Base-by-base conservation (phyloP, 1,140 invertebrate species). In the Radopholus similis region DNA sequence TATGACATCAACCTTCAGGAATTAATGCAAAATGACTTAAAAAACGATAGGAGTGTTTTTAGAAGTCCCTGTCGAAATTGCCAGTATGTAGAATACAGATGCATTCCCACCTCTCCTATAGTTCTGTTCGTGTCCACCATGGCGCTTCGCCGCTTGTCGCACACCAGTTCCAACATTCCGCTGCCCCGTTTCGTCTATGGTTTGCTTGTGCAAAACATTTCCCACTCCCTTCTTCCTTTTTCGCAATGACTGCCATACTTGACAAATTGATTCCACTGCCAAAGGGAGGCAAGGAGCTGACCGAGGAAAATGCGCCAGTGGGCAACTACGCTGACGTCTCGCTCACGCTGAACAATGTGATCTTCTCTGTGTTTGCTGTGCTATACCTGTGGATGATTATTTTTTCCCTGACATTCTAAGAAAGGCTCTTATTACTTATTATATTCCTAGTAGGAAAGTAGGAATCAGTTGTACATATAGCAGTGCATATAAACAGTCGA, bases 111-210 rank as follows among this genome's bases (percentile, higher is more conserved):
- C n/a, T n/a, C n/a, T n/a, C n/a, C n/a, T n/a, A n/a, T n/a, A n/a
- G n/a, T 82, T 34, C 64, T 81, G 9, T 80, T 81, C 60, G 28
- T 81, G 8, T 35, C 58, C 13, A 74, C 64, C n/a, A 56, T 81
- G 5, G 54, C 75, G 2, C 66, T 81, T 3, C 66, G 80, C 23
- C 47, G 66, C 51, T 44, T 82, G 15, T 66, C 78, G 15, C 64
- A 71, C 26, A 68, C 78, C 9, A 70, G 64, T 18, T 66, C 68
- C n/a, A 71, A 75, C 18, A 75, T 81, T 64, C 79, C 79, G 58
- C 78, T 80, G n/a, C 79, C 79, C 11, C 75, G 80, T 64, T 54
- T 42, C 15, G 42, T 81, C 28, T 64, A 74, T n/a, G n/a, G n/a
- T n/a, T n/a, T n/a, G n/a, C n/a, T n/a, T n/a, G n/a, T n/a, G n/a